A percentile compares a stretch with the other conserved stretches of the same genome.
Evolutionary conservation across 1,140 invertebrate genomes (phyloP).

Genomic region (Drosophila nikananu): DNA sequence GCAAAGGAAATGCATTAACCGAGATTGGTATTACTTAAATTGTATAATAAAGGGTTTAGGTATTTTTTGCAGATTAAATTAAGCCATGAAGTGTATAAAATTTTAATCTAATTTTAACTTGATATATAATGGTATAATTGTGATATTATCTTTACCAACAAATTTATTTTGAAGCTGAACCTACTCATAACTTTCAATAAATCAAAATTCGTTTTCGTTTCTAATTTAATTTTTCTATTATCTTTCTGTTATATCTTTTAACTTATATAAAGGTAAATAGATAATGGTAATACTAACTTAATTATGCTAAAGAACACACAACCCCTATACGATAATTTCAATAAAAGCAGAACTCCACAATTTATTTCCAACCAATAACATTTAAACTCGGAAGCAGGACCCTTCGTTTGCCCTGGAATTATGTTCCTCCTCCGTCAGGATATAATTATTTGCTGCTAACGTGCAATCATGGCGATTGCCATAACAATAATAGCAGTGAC

Average conservation of each 20-base stretch:
- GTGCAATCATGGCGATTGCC: constrained; percentile 51
- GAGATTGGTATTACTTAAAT: no score
- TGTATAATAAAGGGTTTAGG: not conserved
- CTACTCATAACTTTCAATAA: no score
- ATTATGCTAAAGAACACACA: not conserved
- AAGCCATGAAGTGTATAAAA: no score
- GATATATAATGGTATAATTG: not conserved
- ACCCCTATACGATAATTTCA: no score
- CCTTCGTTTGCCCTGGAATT: constrained; percentile 14
- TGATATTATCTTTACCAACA: no score
- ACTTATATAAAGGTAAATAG: no score
- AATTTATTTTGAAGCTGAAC: no score
- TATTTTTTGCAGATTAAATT: not conserved
- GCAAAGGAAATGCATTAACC: no score
- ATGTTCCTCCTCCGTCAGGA: constrained; percentile 12
- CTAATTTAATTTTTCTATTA: not conserved
- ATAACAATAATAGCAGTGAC: constrained; percentile 45
- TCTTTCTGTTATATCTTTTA: no score
- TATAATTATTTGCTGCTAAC: constrained; percentile 54
- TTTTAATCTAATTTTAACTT: no score
- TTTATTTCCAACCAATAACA: constrained; percentile 9
- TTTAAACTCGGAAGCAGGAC: not conserved
- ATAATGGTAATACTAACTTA: not conserved
- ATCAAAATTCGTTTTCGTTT: no score
- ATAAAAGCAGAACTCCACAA: not conserved